Percentiles rank a stretch among this genome's conserved stretches.
phyloP scores from a whole-genome alignment of 35 echinoderm and acorn worm species.

The Ophiothrix spiculata region DNA sequence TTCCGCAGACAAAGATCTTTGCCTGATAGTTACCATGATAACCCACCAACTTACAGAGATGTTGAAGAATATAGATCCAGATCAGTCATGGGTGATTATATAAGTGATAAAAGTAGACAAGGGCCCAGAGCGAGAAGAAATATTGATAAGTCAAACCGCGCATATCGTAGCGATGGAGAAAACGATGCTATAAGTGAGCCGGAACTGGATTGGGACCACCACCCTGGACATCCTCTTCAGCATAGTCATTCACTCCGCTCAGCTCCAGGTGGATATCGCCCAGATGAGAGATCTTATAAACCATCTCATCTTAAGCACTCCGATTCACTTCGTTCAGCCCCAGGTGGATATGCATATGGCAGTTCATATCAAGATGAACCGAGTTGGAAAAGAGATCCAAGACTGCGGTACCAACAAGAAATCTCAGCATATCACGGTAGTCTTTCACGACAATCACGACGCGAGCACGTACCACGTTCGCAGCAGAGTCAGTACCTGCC shows the following conservation, averaged over 20 bases:
- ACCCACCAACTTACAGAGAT: slow-evolving; percentile 1
- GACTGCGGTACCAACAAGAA: not conserved
- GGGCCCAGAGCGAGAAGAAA: not conserved
- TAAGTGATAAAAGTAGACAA: not conserved
- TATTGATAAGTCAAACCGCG: not conserved
- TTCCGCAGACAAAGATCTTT: not conserved
- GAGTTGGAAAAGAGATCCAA: slow-evolving; percentile 1
- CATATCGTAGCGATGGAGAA: not conserved
- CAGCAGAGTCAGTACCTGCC: no score
- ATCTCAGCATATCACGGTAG: not conserved
- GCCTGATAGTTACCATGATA: not conserved
- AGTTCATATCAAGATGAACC: not conserved
- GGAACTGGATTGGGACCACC: not conserved
- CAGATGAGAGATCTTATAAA: not conserved
- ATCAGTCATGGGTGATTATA: not conserved
- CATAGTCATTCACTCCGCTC: not conserved
- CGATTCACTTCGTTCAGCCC: not conserved
- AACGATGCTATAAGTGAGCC: not conserved
- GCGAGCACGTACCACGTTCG: not conserved
- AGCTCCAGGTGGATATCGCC: not conserved
- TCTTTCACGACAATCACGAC: not conserved
- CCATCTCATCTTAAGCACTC: not conserved
- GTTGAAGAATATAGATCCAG: not conserved
- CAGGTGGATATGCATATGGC: not conserved
- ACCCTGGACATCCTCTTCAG: not conserved